These are phyloP conservation scores for Myioborus melanocephalus DNA, from an alignment of 2,797 vertebrate genomes.

Conservation along the genomic window DNA sequence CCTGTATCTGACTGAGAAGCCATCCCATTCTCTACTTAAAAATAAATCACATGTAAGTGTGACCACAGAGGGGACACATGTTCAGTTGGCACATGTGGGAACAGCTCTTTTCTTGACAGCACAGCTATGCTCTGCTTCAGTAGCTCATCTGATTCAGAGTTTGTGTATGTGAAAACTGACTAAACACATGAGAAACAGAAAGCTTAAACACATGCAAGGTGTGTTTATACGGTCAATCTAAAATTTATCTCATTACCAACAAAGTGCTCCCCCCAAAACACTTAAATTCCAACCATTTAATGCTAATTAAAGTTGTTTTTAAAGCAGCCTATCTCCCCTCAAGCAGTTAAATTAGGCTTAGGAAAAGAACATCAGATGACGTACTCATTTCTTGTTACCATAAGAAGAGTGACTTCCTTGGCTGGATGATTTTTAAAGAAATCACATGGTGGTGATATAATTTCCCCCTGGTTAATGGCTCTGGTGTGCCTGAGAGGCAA, in stretches of 20 bases:
- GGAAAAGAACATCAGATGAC: not conserved
- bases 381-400: not conserved
- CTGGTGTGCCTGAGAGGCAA: not conserved
- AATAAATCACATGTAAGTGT: not conserved
- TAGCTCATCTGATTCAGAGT: not conserved
- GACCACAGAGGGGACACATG: not conserved
- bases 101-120: not conserved
- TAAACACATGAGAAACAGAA: not conserved
- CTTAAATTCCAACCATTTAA: not conserved
- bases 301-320: not conserved
- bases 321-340: not conserved
- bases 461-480: not conserved
- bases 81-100: not conserved
- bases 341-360: not conserved
- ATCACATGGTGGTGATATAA: not conserved
- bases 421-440: slow-evolving; percentile 27
- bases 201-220: not conserved
- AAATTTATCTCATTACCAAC: not conserved
- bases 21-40: not conserved
- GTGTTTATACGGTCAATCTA: not conserved
- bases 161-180: not conserved
- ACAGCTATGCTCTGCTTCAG: not conserved
- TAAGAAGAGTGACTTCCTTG: not conserved
- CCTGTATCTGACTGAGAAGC: not conserved
- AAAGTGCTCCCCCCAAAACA: not conserved